Conservation (phyloP, 2,888 invertebrate genomes). For the Dioctria linearis region DNA sequence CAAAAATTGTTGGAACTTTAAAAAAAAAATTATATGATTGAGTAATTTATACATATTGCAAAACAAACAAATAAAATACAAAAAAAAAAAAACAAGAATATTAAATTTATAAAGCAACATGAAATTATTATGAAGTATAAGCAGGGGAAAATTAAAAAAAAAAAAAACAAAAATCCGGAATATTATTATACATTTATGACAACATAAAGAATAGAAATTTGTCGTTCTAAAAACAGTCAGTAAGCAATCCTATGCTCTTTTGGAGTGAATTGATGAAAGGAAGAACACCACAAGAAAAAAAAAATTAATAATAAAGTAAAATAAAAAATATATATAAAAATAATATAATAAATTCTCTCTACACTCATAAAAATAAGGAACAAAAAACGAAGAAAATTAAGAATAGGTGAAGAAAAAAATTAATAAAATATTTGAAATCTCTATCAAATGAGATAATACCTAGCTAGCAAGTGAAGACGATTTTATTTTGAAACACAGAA, state of each 20-base stretch:
- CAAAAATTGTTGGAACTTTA: conserved; percentile 36
- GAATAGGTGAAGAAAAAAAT: conserved; percentile 8
- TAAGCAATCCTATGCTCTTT: no score
- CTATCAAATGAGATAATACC: no score
- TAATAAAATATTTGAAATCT: background rate
- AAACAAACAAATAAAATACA: background rate
- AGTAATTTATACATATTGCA: conserved; percentile 30
- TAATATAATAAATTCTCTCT: conserved; percentile 3
- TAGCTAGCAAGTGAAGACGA: background rate
- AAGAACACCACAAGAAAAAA: background rate
- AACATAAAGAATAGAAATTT: no score
- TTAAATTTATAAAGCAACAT: background rate
- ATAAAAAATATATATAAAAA: background rate
- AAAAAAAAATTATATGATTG: conserved; percentile 28
- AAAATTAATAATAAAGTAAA: background rate
- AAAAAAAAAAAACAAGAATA: background rate
- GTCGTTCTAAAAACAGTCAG: no score
- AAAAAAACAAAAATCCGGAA: no score
- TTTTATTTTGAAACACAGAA: background rate
- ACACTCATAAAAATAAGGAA: conserved; percentile 11
- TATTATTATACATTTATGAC: no score
- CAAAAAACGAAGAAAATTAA: conserved; percentile 9
- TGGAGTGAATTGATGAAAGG: no score
- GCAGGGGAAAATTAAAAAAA: background rate
- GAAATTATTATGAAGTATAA: background rate